phyloP scores from a whole-genome alignment of 2,113 vertebrate genomes.

The Tupaia tana region DNA sequence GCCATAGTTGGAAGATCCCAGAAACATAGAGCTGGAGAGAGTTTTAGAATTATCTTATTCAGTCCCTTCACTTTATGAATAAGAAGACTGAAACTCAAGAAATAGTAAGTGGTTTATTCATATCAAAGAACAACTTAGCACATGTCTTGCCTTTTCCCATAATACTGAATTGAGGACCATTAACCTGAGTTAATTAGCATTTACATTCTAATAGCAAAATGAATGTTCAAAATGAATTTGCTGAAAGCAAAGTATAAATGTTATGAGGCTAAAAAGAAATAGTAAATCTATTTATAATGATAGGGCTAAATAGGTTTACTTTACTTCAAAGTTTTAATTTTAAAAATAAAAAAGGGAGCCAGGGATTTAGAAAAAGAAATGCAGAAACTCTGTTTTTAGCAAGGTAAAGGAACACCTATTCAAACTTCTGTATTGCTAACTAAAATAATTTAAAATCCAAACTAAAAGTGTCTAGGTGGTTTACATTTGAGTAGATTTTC shows the following conservation, averaged over 20 bases:
- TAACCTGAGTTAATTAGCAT: conserved; percentile 23
- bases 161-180: conserved; percentile 20
- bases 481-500: conserved; percentile 75
- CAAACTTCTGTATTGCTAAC: not conserved
- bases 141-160: conserved; percentile 16
- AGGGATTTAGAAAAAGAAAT: not conserved
- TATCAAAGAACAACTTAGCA: conserved; percentile 26
- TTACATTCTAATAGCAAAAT: conserved; percentile 34
- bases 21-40: conserved; percentile 69
- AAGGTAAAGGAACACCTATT: not conserved
- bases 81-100: conserved; percentile 75
- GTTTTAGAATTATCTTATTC: conserved; percentile 68
- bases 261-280: conserved; percentile 39
- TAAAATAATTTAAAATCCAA: conserved; percentile 44
- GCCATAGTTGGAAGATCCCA: conserved; percentile 45
- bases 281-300: conserved; percentile 33
- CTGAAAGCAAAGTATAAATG: conserved; percentile 44
- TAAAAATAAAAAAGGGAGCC: conserved; percentile 44
- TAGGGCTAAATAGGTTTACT: not conserved
- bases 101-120: conserved; percentile 72
- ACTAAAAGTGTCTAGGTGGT: conserved; percentile 43
- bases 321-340: conserved; percentile 64
- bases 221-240: conserved; percentile 21
- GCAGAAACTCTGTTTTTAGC: conserved; percentile 7
- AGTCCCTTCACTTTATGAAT: conserved; percentile 65